phyloP scores from a whole-genome alignment of 2,113 vertebrate species.

The Turdus rufiventris region DNA sequence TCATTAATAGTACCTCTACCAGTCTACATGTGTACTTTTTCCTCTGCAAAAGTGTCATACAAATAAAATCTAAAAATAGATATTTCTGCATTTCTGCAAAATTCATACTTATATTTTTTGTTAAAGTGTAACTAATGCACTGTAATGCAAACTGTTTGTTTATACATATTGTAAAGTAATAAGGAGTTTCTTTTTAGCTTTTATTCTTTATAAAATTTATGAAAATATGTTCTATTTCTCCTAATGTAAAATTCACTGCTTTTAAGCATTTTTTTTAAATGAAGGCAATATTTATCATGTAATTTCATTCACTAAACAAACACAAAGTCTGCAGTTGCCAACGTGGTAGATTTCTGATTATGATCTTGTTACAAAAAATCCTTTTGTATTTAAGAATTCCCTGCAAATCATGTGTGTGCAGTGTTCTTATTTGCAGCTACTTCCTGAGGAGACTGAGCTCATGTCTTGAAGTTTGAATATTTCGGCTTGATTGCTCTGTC shows the following conservation, averaged over 20 bases:
- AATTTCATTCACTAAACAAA: neutral
- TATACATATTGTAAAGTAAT: neutral
- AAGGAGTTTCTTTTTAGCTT: neutral
- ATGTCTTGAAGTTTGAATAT: neutral
- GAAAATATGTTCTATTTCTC: neutral
- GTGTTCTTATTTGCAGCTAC: neutral
- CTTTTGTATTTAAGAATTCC: neutral
- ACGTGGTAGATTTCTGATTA: neutral
- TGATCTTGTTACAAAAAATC: neutral
- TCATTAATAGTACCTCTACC: conserved; percentile 30
- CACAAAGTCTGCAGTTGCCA: neutral
- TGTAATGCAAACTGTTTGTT: neutral
- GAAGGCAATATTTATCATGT: neutral
- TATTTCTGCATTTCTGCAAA: conserved; percentile 34
- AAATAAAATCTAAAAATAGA: conserved; percentile 21
- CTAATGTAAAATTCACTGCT: neutral
- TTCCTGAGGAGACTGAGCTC: neutral
- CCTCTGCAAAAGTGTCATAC: neutral
- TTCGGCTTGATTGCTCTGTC: neutral
- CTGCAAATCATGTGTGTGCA: neutral
- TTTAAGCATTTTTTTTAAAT: neutral
- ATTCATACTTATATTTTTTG: neutral
- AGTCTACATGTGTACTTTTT: neutral
- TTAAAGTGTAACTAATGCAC: neutral
- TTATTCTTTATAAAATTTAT: neutral